phyloP scores from a whole-genome alignment of 2,113 vertebrate species.

The Myrmophylax atrothorax region DNA sequence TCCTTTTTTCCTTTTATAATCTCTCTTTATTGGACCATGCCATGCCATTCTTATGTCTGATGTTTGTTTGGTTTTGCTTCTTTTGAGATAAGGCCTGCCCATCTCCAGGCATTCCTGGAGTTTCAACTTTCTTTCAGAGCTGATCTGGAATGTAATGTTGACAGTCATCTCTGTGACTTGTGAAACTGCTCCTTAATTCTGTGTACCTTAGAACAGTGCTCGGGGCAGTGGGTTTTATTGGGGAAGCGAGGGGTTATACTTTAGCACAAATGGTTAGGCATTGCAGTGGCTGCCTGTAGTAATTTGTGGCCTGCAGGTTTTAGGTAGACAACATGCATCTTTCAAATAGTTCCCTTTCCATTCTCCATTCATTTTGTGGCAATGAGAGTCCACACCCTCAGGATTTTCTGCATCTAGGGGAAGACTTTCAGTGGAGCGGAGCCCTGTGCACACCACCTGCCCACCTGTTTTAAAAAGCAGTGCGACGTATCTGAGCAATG shows the following conservation, averaged over 20 bases:
- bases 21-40: not conserved
- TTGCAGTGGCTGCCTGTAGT: not conserved
- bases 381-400: not conserved
- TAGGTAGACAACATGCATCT: not conserved
- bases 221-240: not conserved
- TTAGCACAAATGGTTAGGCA: not conserved
- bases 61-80: not conserved
- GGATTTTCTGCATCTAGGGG: not conserved
- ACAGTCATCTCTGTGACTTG: not conserved
- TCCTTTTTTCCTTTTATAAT: not conserved
- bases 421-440: not conserved
- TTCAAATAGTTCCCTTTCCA: not conserved
- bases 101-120: not conserved
- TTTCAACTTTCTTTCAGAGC: not conserved
- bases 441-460: not conserved
- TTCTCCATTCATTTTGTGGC: not conserved
- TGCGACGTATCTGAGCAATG: not conserved
- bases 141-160: not conserved
- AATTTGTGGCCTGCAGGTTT: not conserved
- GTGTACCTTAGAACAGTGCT: not conserved
- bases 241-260: rapidly evolving
- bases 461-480: not conserved
- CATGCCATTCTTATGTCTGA: not conserved
- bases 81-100: not conserved
- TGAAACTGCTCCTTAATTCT: not conserved